These are phyloP conservation scores for Busseola fusca DNA, from an alignment of 2,888 invertebrate species.

Conservation along the genomic window DNA sequence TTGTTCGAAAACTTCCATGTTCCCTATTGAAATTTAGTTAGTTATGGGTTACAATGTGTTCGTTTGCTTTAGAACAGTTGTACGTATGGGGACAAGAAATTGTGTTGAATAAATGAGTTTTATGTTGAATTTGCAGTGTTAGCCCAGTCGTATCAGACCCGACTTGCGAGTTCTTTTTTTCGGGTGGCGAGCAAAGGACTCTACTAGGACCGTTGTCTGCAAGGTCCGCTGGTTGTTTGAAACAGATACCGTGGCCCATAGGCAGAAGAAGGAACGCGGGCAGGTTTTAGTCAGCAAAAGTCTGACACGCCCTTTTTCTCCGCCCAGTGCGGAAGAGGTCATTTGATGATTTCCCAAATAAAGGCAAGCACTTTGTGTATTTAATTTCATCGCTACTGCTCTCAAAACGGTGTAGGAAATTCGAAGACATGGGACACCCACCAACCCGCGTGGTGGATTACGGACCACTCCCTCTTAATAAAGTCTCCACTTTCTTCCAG, in stretches of 20 bases:
- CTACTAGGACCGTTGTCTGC: no score
- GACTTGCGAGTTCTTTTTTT: no score
- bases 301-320: no score
- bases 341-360: no score
- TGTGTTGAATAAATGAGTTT: not conserved
- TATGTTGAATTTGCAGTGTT: not conserved
- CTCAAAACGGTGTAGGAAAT: not conserved
- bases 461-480: no score
- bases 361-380: not conserved
- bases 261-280: no score
- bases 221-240: no score
- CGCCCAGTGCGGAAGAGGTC: no score
- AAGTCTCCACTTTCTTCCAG: no score
- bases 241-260: no score
- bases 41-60: not conserved
- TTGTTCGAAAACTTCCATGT: slow-evolving; percentile 19
- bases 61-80: not conserved
- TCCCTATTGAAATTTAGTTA: slow-evolving; percentile 9
- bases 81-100: not conserved
- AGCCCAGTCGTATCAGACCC: not conserved
- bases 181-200: no score
- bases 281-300: no score
- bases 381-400: not conserved
- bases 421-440: not conserved
- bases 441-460: not conserved